Base-by-base conservation (phyloP, 2,888 invertebrate species). In the Eucera pruinosa region DNA sequence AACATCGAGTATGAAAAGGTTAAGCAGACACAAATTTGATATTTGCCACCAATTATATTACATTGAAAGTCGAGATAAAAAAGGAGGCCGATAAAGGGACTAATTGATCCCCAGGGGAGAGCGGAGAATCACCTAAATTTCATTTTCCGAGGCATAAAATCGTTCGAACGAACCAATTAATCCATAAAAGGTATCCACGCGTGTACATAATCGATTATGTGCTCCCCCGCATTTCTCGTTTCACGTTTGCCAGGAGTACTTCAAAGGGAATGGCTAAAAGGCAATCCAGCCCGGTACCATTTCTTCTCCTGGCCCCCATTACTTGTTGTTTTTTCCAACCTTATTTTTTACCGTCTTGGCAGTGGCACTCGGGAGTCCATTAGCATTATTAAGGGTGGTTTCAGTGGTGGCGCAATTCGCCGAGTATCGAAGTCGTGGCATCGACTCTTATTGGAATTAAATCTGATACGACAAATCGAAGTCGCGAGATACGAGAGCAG, bases 301-400 rank as follows among this genome's bases (percentile, higher is more conserved):
- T 54, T 45, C 45, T 18, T 13, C 33, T 48, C n/a, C 20, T 9
- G 15, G 15, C 11, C 41, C 48, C 47, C 55, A 54, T 48, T 61
- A 54, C 33, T 27, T 25, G 9, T 52, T 33, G 27, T 71, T 67
- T 72, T 74, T 80, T 50, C 33, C 48, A 20, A 52, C 41, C 41
- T 60, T 67, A 20, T 64, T 67, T 74, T 45, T 39, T 13, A 25
- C 39, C 68, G 15, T 41, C 48, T 60, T 61, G 66, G 80, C 75
- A 74, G 25, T 23, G 39, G 6, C 15, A 23, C 52, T 71, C 50
- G 77, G 55, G 62, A 65, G 60, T 82, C 81, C 85, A 84, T 85
- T 84, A 84, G 82, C 65, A 36, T 82, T 82, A 84, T 84, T 85
- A 79, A 66, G 33, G 43, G n/a, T 7, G 39, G 45, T 39, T 33